Percentiles rank a stretch among this genome's conserved stretches.
These are phyloP conservation scores for Drosophila repleta DNA, from an alignment of 1,140 invertebrate genomes.

Conservation along the genomic window DNA sequence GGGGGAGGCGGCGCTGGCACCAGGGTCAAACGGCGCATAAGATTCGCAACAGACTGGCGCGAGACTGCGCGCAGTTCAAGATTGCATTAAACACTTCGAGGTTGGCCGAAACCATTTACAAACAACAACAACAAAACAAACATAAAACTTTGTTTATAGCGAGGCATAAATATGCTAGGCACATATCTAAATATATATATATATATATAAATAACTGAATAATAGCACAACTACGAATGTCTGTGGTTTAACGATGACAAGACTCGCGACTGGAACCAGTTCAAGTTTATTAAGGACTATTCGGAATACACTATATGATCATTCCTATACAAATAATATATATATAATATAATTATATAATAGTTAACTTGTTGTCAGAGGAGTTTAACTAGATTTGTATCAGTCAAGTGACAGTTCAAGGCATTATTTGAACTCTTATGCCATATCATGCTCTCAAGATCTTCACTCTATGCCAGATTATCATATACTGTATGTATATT, in stretches of 20 bases:
- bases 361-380: too few relatives aligned
- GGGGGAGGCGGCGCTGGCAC: neutral
- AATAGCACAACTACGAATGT: neutral
- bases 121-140: neutral
- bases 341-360: too few relatives aligned
- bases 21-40: slow-evolving; percentile 39
- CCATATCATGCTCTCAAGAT: too few relatives aligned
- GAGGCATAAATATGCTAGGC: neutral
- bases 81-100: slow-evolving; percentile 35
- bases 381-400: too few relatives aligned
- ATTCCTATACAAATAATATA: too few relatives aligned
- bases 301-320: too few relatives aligned
- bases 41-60: slow-evolving; percentile 32
- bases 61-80: slow-evolving; percentile 1
- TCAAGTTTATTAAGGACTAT: too few relatives aligned
- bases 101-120: slow-evolving; percentile 13
- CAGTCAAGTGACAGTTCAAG: too few relatives aligned
- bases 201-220: neutral
- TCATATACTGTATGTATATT: too few relatives aligned
- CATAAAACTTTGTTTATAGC: neutral
- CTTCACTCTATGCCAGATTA: too few relatives aligned
- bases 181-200: neutral
- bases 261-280: too few relatives aligned
- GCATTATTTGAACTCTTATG: too few relatives aligned
- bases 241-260: neutral